Evolutionary conservation across 1,140 invertebrate species (phyloP), one percentile per base, ranked within the genome.

Genomic region (Drosophila pandora): DNA sequence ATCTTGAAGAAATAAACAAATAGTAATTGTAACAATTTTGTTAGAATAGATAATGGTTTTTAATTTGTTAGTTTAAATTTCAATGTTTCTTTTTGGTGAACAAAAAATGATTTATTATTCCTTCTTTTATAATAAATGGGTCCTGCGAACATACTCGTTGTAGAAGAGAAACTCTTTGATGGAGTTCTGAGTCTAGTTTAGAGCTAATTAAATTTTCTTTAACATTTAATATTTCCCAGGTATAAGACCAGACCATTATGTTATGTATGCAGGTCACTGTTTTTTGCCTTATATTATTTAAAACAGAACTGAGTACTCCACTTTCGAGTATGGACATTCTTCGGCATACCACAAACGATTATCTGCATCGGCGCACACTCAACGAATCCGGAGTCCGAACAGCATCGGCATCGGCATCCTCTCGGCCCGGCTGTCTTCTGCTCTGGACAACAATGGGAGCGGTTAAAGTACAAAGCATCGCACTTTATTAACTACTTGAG

Each of bases 401-500:
- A 55, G 55, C 60, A 10, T 28, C 25, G 25, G 25, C 25, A 28
- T 6, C 25, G 25, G 28, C 52, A 43, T 61, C 53, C 65, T 45
- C 43, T 53, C 43, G 34, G 23, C 39, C 34, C 22, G 60, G 39
- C 30, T 30, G 25, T 43, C 41, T 23, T 39, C 57, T 61, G 13
- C 28, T 54, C 58, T 45, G 52, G 61, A 54, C 41, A 50, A 90
- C 81, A 89, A 90, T 85, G 74, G 70, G 52, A 76, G 78, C 89
- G 89, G 89, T 77, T 80, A 68, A 81, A 90, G 74, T 80, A 90
- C 90, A 90, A 90, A 90, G 90, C 82, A 78, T 83, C 76, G 89
- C 89, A 90, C 89, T 90, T 90, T 90, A 90, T 90, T 90, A 90
- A 90, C 90, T 90, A 90, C 90, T 90, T 90, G 89, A 90, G 90